Percentiles rank a stretch among this genome's conserved stretches.
Evolutionary conservation across 2,797 vertebrate species (phyloP).

Genomic region (Helarctos malayanus): DNA sequence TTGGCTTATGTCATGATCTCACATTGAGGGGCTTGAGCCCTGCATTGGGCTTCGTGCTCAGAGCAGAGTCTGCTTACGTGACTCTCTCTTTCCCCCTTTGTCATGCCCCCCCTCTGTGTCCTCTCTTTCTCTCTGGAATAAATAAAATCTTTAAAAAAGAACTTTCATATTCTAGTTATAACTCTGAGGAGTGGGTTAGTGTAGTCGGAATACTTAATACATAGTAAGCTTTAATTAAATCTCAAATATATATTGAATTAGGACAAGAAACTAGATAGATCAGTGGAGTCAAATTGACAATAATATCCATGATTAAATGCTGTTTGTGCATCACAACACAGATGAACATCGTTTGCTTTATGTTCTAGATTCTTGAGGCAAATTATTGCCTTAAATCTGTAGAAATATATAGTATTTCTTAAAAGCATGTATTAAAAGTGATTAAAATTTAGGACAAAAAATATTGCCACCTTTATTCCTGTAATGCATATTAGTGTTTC

Average conservation of each 20-base stretch:
- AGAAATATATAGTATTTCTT: slow-evolving; percentile 42
- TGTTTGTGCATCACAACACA: background rate
- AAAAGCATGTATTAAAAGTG: slow-evolving; percentile 38
- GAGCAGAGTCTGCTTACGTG: background rate
- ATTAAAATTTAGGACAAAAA: slow-evolving; percentile 44
- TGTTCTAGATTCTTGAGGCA: background rate
- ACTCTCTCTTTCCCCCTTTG: background rate
- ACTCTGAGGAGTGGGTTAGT: background rate
- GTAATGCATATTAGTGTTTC: background rate
- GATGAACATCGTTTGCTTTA: slow-evolving; percentile 42
- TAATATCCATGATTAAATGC: background rate
- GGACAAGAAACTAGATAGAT: background rate
- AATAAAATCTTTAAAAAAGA: background rate
- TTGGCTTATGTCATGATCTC: background rate
- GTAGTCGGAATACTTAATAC: slow-evolving; percentile 47
- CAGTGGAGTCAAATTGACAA: background rate
- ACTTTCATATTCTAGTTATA: background rate
- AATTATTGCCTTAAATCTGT: slow-evolving; percentile 39
- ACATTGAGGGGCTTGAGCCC: background rate
- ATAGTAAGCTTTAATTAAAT: slow-evolving; percentile 9
- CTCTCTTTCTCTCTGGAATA: background rate
- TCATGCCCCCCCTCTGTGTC: background rate
- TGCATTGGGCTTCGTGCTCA: background rate
- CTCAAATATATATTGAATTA: slow-evolving; percentile 20
- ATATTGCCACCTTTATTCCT: background rate